Evolutionary conservation across 2,113 vertebrate genomes (phyloP).

Genomic region (Nansenia antarctica): DNA sequence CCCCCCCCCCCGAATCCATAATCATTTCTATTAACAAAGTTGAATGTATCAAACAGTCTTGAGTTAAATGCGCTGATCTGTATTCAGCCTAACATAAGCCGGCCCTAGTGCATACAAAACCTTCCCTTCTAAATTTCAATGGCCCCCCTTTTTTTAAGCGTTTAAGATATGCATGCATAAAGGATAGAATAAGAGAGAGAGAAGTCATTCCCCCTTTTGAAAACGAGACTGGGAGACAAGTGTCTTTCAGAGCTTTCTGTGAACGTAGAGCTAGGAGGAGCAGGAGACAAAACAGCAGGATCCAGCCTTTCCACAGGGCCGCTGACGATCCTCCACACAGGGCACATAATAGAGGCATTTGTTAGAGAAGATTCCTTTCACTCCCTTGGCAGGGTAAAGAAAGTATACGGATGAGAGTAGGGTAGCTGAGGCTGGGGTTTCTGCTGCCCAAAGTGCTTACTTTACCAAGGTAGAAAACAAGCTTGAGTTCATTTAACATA

Average conservation of each 20-base stretch:
- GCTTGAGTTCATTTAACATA: constrained; percentile 38
- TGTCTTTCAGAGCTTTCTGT: constrained; percentile 63
- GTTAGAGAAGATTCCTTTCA: constrained; percentile 66
- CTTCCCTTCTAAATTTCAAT: constrained; percentile 56
- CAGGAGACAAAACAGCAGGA: constrained; percentile 42
- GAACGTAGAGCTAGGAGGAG: constrained; percentile 16
- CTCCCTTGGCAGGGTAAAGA: constrained; percentile 44
- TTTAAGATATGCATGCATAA: constrained; percentile 56
- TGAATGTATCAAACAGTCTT: constrained; percentile 64
- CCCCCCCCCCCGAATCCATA: constrained; percentile 60
- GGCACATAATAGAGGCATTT: constrained; percentile 72
- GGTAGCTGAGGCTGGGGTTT: constrained; percentile 44
- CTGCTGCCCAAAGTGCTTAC: constrained; percentile 40
- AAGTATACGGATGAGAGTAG: constrained; percentile 47
- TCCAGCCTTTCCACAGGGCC: constrained; percentile 65
- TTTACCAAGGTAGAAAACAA: constrained; percentile 38
- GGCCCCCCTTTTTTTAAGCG: constrained; percentile 45
- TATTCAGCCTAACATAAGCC: constrained; percentile 66
- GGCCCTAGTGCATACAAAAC: constrained; percentile 66
- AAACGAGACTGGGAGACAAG: constrained; percentile 63
- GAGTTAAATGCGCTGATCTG: constrained; percentile 70
- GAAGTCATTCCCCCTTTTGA: constrained; percentile 62
- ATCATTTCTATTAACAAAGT: constrained; percentile 69
- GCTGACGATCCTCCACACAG: constrained; percentile 65
- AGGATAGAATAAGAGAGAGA: constrained; percentile 38